A percentile compares a stretch with the other conserved stretches of the same genome.
phyloP scores from a whole-genome alignment of 2,888 invertebrate species.

The Drosophila borborema region DNA sequence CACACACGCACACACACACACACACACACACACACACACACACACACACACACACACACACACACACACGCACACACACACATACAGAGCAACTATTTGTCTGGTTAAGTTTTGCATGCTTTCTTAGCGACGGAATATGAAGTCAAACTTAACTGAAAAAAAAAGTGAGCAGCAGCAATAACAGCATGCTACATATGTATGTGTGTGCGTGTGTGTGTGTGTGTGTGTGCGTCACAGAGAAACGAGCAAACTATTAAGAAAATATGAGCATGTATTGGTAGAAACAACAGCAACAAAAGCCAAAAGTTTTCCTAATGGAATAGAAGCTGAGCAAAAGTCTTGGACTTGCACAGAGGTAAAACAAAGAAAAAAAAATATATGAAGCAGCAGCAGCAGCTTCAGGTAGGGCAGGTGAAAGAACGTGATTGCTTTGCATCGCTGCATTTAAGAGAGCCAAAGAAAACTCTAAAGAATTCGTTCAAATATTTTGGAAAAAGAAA shows the following conservation, averaged over 20 bases:
- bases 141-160: conserved; percentile 30
- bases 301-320: conserved; percentile 41
- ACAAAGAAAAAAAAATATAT: too few species aligned
- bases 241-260: conserved; percentile 48
- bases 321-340: conserved; percentile 5
- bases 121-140: conserved; percentile 18
- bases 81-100: conserved; percentile 39
- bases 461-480: not conserved
- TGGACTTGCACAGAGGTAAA: not conserved
- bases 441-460: not conserved
- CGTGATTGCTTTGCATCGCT: conserved; percentile 14
- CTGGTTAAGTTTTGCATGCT: conserved; percentile 28
- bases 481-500: not conserved
- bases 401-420: not conserved
- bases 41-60: not conserved
- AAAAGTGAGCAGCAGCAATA: conserved; percentile 6
- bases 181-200: not conserved
- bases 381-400: not conserved
- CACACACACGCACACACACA: not conserved
- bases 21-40: not conserved
- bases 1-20: not conserved
- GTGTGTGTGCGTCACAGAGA: conserved; percentile 6
- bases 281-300: conserved; percentile 16
- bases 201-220: conserved; percentile 11
- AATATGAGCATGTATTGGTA: conserved; percentile 38